phyloP scores from a whole-genome alignment of 2,113 vertebrate genomes.

The Podarcis muralis region DNA sequence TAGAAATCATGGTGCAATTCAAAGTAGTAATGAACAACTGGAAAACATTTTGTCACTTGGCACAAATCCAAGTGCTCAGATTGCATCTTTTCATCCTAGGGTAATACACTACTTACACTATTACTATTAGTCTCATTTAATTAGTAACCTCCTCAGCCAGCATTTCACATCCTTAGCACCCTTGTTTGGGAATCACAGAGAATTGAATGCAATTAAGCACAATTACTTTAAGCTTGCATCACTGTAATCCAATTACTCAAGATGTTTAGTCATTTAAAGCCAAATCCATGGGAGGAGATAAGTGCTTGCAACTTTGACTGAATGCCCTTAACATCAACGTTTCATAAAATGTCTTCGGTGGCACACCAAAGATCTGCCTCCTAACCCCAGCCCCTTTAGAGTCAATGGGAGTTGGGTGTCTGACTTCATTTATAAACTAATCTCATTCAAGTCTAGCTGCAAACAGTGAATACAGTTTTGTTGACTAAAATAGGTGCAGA shows the following conservation, averaged over 20 bases:
- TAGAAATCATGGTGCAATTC: not conserved
- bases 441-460: not conserved
- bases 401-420: not conserved
- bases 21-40: not conserved
- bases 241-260: conserved; percentile 25
- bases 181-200: not conserved
- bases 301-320: not conserved
- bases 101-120: not conserved
- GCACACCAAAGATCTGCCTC: not conserved
- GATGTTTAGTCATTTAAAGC: conserved; percentile 2
- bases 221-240: not conserved
- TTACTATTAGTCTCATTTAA: not conserved
- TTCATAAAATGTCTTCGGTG: conserved; percentile 4
- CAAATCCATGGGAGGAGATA: not conserved
- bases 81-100: not conserved
- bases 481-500: not conserved
- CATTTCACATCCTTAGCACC: not conserved
- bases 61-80: not conserved
- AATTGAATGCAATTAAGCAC: not conserved
- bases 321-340: conserved; percentile 10
- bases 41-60: not conserved
- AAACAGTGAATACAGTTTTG: not conserved
- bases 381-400: not conserved
- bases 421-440: not conserved
- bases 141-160: conserved; percentile 18